phyloP scores from a whole-genome alignment of 2,888 invertebrate genomes.

The Cylloceria caligata region DNA sequence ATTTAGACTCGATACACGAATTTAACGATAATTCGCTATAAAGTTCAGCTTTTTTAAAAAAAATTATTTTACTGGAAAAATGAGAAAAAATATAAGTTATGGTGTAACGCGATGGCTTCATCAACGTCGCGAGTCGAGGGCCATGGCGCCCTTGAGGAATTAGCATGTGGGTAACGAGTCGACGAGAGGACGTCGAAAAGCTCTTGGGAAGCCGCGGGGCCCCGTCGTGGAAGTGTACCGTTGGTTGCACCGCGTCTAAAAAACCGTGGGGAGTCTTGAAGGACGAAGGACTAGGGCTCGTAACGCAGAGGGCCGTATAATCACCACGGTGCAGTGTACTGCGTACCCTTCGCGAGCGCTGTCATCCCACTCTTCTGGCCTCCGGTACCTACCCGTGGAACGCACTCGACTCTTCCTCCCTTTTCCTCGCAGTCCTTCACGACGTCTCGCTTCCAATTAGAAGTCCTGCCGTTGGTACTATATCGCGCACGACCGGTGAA shows the following conservation, averaged over 20 bases:
- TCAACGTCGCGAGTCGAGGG: constrained; percentile 40
- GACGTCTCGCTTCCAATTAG: constrained; percentile 69
- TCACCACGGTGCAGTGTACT: constrained; percentile 66
- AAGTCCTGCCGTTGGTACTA: constrained; percentile 49
- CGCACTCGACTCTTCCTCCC: constrained; percentile 38
- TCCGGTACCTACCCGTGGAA: constrained; percentile 22
- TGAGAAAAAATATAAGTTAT: neutral
- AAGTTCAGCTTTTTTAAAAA: neutral
- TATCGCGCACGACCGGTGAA: constrained; percentile 41
- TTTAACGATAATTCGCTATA: neutral
- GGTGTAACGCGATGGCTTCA: neutral
- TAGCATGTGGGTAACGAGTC: constrained; percentile 75
- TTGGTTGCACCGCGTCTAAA: constrained; percentile 33
- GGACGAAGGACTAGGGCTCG: constrained; percentile 64
- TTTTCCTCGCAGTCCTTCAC: constrained; percentile 31
- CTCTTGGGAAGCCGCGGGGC: constrained; percentile 38
- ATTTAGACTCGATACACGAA: neutral
- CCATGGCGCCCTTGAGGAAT: constrained; percentile 70
- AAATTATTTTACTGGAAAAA: no score
- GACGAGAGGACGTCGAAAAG: constrained; percentile 55
- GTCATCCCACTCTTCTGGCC: constrained; percentile 21
- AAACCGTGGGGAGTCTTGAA: constrained; percentile 47
- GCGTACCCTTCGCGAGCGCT: constrained; percentile 29
- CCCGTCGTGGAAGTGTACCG: constrained; percentile 6
- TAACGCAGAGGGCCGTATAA: constrained; percentile 71